Evolutionary conservation across 2,113 vertebrate species (phyloP), one percentile per base, ranked within the genome.

Genomic region (Xiphophorus hellerii): DNA sequence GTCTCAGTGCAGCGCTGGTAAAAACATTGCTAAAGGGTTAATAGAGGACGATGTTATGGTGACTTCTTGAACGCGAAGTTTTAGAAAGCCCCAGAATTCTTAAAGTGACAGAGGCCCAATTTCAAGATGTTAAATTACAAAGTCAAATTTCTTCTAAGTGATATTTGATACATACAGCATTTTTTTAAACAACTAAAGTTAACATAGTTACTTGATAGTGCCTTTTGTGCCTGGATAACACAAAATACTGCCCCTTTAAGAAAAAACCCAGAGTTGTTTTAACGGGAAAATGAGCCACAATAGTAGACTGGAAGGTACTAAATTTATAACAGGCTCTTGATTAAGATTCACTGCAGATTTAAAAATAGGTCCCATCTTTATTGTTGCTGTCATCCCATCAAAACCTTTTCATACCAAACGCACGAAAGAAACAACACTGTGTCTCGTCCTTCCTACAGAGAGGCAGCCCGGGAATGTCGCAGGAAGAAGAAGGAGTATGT

Each of bases 401-500:
- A 29, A 8, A 9, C 51, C 8, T 11, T 13, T 20, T 14, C 37
- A 39, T 28, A 27, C 31, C 25, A 63, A n/a, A 31, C 20, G 20
- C 30, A n/a, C 39, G 27, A 63, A 33, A 33, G 31, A 72, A 75
- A 72, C 22, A 25, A 31, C 29, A 44, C 0, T 29, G 20, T 73
- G 33, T 78, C n/a, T 84, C 22, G 0, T 84, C 66, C 42, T 77
- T 72, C 54, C 70, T 60, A 51, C 95, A 99, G 97, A 94, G 97
- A 99, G 90, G 98, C 98, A 78, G 98, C 98, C 58, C 94, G 98
- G 22, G 98, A 99, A 85, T 99, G 98, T 90, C 97, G 98, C 87
- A 95, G 97, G 87, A 99, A 99, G 96, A 99, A 99, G 92, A 99
- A 99, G 89, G 97, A 99, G 87, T 98, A 99, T 62, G 97, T 99